Conservation (phyloP, 2,797 vertebrate genomes). For the Chaunax sp. region DNA sequence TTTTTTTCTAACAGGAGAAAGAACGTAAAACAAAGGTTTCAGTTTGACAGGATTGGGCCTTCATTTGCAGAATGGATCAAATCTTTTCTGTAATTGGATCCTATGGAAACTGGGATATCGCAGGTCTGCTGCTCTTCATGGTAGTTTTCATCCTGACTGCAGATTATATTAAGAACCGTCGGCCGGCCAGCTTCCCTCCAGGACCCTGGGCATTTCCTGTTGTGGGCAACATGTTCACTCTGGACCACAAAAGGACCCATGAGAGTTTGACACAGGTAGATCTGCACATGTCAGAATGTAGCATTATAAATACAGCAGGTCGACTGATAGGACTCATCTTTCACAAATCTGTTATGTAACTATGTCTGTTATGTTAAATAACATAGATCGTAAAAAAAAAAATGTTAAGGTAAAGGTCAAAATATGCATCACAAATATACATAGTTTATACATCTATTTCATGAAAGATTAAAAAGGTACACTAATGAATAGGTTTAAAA, state of each 20-base stretch:
- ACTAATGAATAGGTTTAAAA: no score
- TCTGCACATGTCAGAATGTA: neutral
- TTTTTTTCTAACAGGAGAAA: neutral
- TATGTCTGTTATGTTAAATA: no score
- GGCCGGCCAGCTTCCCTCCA: slow-evolving; percentile 52
- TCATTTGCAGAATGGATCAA: slow-evolving; percentile 45
- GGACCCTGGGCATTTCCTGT: slow-evolving; percentile 66
- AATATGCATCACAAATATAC: no score
- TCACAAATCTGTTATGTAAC: no score
- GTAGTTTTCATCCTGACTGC: slow-evolving; percentile 53
- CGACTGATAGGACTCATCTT: no score
- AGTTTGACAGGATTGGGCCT: neutral
- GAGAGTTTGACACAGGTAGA: slow-evolving; percentile 59
- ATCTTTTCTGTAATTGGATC: slow-evolving; percentile 21
- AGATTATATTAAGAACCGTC: slow-evolving; percentile 59
- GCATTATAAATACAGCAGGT: accelerated
- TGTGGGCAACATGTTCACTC: slow-evolving; percentile 62
- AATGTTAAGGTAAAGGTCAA: no score
- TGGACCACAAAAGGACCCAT: slow-evolving; percentile 47
- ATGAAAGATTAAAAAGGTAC: no score
- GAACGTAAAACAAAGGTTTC: neutral
- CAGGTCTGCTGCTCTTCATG: slow-evolving; percentile 57
- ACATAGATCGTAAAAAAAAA: no score
- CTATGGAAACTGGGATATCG: slow-evolving; percentile 45
- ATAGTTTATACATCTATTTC: no score